Evolutionary conservation across 2,797 vertebrate species (phyloP).

Genomic region (Sebastes hubbsi): DNA sequence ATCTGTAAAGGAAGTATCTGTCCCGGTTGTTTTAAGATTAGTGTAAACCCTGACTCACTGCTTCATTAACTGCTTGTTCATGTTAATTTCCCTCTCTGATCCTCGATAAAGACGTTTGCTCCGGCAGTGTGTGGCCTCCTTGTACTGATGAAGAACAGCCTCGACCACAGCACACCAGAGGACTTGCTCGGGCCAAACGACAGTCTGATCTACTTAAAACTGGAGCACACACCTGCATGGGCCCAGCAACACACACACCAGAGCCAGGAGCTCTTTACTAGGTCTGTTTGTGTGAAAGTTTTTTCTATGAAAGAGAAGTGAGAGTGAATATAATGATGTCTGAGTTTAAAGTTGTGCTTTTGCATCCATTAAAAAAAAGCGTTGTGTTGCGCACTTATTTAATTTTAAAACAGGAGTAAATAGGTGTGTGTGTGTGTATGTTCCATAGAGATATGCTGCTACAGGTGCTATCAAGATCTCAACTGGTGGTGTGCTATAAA

Average conservation of each 20-base stretch:
- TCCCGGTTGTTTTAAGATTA: background rate
- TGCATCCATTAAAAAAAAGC: background rate
- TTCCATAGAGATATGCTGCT: constrained; percentile 83
- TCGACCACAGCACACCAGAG: constrained; percentile 8
- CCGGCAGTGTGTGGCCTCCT: constrained; percentile 66
- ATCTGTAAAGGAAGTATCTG: background rate
- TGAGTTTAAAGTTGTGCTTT: background rate
- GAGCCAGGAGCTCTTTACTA: constrained; percentile 75
- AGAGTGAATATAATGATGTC: background rate
- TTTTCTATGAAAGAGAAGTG: background rate
- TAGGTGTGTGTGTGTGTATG: background rate
- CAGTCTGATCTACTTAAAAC: constrained; percentile 84
- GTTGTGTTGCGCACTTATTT: background rate
- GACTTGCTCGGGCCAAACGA: constrained; percentile 48
- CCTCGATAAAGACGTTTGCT: constrained; percentile 48
- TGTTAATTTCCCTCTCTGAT: constrained; percentile 11
- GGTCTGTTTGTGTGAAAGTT: constrained; percentile 67
- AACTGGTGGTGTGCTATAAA: constrained; percentile 89
- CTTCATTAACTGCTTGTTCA: background rate
- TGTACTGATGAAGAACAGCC: constrained; percentile 80
- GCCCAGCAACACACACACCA: constrained; percentile 64
- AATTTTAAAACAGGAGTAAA: constrained; percentile 8
- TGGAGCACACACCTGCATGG: constrained; percentile 76
- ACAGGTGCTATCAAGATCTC: constrained; percentile 76
- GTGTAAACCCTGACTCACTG: background rate